Evolutionary conservation across 2,113 vertebrate species (phyloP).

Genomic region (Gnathonemus longibarbis): DNA sequence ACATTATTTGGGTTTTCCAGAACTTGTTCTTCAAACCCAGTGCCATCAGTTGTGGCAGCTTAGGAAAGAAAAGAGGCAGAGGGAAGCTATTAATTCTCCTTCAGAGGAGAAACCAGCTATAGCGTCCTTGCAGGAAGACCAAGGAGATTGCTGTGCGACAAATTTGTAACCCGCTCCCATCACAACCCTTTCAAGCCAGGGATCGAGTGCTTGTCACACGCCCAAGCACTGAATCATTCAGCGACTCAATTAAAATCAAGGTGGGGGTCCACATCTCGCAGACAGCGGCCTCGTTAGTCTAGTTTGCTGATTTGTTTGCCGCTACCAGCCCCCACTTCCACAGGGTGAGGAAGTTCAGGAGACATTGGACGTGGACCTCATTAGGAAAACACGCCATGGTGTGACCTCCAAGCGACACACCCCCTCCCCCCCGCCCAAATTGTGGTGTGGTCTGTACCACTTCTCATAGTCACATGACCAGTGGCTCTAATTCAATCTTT

Average conservation of each 20-base stretch:
- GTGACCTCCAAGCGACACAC: neutral
- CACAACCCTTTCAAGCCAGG: neutral
- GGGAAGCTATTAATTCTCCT: neutral
- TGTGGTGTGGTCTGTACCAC: neutral
- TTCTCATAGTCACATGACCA: neutral
- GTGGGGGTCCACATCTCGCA: neutral
- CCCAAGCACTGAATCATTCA: constrained; percentile 5
- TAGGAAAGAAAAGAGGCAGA: neutral
- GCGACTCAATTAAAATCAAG: constrained; percentile 13
- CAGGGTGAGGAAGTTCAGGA: neutral
- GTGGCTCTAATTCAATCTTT: neutral
- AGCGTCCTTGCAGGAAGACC: neutral
- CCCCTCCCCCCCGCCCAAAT: neutral
- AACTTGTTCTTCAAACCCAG: neutral
- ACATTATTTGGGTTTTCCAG: neutral
- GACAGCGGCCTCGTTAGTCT: neutral
- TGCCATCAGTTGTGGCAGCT: neutral
- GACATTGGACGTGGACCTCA: neutral
- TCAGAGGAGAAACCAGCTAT: neutral
- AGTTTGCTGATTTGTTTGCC: neutral
- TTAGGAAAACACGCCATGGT: neutral
- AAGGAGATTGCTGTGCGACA: neutral
- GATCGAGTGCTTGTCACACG: neutral
- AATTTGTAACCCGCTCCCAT: neutral
- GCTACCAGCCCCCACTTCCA: neutral